Evolutionary conservation across 35 echinoderm and acorn worm genomes (phyloP), one percentile per base, ranked within the genome.

Genomic region (Ophiothrix spiculata): DNA sequence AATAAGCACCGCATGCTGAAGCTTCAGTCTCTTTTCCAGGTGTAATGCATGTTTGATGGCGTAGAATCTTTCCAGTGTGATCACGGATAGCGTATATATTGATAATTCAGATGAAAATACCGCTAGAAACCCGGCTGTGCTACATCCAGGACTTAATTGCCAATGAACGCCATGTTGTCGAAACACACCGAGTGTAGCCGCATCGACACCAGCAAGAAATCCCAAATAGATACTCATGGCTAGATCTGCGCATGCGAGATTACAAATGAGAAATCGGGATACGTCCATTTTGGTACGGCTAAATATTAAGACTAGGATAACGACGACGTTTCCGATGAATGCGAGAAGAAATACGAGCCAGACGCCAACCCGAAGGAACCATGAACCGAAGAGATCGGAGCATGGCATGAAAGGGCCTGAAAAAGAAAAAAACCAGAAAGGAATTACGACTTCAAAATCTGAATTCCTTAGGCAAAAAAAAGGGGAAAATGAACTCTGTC

Each of bases 21-120:
- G 83, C 64, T 93, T 98, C 25, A 98, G 74, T 35, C 95, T 32
- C 64, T 98, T 98, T 37, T 93, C 90, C 13, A 93, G 76, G 56
- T 98, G 88, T 78, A 98, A 77, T 42, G 95, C 95, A 69, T 98
- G 92, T 45, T 91, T 91, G 45, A 98, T 91, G 82, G 95, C 92
- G 39, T 98, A 98, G 60, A 93, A 93, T 4, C 95, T 35, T 79
- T 98, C 95, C 74, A 98, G 56, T 23, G 95, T 98, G 39, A 98
- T 98, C 23, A 93, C 92, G 3, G 88, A 86, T 0, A 98, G 75
- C 0, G 95, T 98, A 76, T 94, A 98, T 28, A 98, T 93, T 16
- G 95, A 98, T 34, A 98, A 76, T 81, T 98, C 95, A 4, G 92
- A 94, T 0, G 95, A 98, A 33, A 98, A 86, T 0, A 98, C 95